Base-by-base conservation (phyloP, 2,113 vertebrate species). In the Odocoileus virginianus region DNA sequence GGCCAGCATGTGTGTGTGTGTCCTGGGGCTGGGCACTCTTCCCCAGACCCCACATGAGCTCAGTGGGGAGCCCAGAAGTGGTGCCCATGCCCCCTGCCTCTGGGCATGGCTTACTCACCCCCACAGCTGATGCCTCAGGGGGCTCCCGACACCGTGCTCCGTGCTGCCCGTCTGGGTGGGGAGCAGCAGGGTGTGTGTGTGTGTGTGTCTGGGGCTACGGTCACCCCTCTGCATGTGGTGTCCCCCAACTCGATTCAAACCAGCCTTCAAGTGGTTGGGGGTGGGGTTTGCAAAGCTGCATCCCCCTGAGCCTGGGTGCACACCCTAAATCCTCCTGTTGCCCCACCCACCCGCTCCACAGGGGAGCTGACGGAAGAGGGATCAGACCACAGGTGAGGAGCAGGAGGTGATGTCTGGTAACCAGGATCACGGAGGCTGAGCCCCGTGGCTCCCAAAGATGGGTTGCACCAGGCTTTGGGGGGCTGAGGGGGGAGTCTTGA, bases 291-390 rank as follows among this genome's bases (percentile, higher is more conserved):
- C 3, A 55, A 27, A 33, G 12, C 40, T 16, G 30, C 28, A 58
- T 43, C 2, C 1, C 61, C 76, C 21, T 3, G 27, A 5, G 17
- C 71, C 45, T 7, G 21, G 6, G 50, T 15, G 12, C 25, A 23
- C 25, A 50, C 30, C 0, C 0, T 50, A 4, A 16, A 28, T 21
- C 28, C 28, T 36, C 17, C 6, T 6, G 7, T 27, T 40, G 50
- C 7, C 11, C 64, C 10, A 1, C 12, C 33, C 10, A 2, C 23
- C 33, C 3, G 3, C n/a, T 60, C 28, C 47, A 1, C 0, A 8
- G 21, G 45, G 45, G 27, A 85, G 19, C 36, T 78, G 36, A 55
- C 12, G 7, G 40, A 21, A 45, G 43, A 40, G 19, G 36, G 19
- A 6, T 17, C n/a, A 40, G 79, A 5, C 14, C 17, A 28, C 7